Evolutionary conservation across 2,113 vertebrate species (phyloP).

Genomic region (Tangachromis dhanisi): DNA sequence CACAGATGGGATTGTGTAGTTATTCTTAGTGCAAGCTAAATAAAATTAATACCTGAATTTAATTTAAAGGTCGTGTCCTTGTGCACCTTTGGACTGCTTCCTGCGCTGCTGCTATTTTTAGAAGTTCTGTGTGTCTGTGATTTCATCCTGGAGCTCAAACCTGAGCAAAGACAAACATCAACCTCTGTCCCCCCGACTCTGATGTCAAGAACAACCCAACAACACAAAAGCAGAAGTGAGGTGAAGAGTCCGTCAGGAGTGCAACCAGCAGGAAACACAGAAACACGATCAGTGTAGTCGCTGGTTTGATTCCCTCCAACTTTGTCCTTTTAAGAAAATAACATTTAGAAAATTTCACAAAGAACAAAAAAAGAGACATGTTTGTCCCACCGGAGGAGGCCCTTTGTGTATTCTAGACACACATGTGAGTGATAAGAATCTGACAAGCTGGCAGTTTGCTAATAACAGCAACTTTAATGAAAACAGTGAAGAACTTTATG

Average conservation of each 20-base stretch:
- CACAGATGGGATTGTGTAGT: neutral
- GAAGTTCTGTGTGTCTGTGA: neutral
- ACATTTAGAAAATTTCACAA: neutral
- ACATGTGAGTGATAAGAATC: neutral
- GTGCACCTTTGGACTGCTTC: neutral
- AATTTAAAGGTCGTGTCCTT: fast-evolving
- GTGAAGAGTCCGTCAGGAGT: neutral
- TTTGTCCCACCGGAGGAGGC: neutral
- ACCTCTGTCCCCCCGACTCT: neutral
- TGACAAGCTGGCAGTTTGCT: neutral
- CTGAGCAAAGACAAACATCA: neutral
- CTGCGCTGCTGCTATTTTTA: neutral
- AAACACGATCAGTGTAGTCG: fast-evolving
- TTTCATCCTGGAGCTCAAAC: neutral
- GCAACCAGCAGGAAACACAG: neutral
- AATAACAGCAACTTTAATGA: neutral
- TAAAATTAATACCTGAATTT: fast-evolving
- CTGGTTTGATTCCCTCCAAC: neutral
- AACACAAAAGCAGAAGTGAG: neutral
- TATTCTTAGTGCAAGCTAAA: neutral
- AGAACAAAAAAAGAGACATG: neutral
- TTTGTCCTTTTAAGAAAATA: neutral
- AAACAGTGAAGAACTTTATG: neutral
- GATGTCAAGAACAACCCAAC: no score
- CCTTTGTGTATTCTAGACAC: fast-evolving